A percentile compares a stretch with the other conserved stretches of the same genome.
These are phyloP conservation scores for Ornithorhynchus anatinus DNA, from an alignment of 2,113 vertebrate species.

Conservation along the genomic window DNA sequence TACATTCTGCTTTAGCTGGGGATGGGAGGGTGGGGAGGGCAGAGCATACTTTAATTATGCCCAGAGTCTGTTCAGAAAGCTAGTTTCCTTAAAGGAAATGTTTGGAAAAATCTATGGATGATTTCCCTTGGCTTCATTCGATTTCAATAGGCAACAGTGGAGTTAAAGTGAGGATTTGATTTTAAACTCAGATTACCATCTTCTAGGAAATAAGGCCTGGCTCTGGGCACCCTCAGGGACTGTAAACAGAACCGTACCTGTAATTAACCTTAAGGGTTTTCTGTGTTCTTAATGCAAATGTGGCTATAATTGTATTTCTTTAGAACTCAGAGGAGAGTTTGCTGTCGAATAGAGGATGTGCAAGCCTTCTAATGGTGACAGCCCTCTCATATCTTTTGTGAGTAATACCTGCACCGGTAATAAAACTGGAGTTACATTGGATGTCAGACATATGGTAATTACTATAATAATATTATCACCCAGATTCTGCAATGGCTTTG, in stretches of 20 bases:
- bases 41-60: slow-evolving; percentile 9
- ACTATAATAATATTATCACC: slow-evolving; percentile 49
- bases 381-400: slow-evolving; percentile 24
- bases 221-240: slow-evolving; percentile 24
- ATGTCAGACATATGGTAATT: slow-evolving; percentile 35
- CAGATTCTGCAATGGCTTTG: not conserved
- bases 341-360: slow-evolving; percentile 32
- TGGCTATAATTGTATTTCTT: slow-evolving; percentile 42
- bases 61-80: slow-evolving; percentile 25
- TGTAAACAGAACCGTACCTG: slow-evolving; percentile 44
- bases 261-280: slow-evolving; percentile 37
- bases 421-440: slow-evolving; percentile 49
- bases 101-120: slow-evolving; percentile 37
- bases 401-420: slow-evolving; percentile 30
- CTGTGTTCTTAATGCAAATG: slow-evolving; percentile 43
- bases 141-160: slow-evolving; percentile 23
- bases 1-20: too few species aligned
- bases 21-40: slow-evolving; percentile 3
- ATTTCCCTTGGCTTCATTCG: slow-evolving; percentile 16
- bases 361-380: slow-evolving; percentile 37
- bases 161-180: slow-evolving; percentile 36
- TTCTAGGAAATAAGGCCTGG: slow-evolving; percentile 51
- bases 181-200: slow-evolving; percentile 28
- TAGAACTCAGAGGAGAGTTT: slow-evolving; percentile 2
- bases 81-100: slow-evolving; percentile 11